Base-by-base conservation (phyloP, 2,888 invertebrate genomes). In the Chaetogeoica ovagalla region DNA sequence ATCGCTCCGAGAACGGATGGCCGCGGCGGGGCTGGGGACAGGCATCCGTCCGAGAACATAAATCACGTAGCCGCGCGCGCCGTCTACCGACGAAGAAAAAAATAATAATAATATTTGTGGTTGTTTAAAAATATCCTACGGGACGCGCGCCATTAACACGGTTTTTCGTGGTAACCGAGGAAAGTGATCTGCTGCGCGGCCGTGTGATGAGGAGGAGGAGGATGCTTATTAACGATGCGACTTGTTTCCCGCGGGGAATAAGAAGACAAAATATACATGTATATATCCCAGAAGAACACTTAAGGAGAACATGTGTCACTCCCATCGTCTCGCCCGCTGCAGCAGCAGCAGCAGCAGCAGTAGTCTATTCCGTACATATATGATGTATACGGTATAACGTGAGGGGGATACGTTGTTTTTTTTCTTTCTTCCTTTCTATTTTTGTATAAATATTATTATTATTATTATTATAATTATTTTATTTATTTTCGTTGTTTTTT, bases 141-240 rank as follows among this genome's bases (percentile, higher is more conserved):
- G 57, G 71, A 79, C 79, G 79, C 79, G 79, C 79, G 30, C 30
- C 79, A 79, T 79, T 79, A 79, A 79, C 79, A 71, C 79, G 79
- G 70, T 79, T 79, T 65, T 57, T 62, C 37, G 23, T 37, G 77
- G 66, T 37, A n/a, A n/a, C 52, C 57, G 65, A 2, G 75, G 37
- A 30, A 30, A 30, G 30, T 30, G 30, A 30, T 2, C 30, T 1
- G 30, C 30, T 4, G 30, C 30, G 30, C 4, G 30, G 30, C 30
- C 2, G 30, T 30, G 30, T n/a, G 30, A 30, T 30, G 30, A 30
- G 30, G 30, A 30, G 30, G 4, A n/a, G 4, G 30, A 30, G 43
- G 30, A 60, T 43, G 21, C 52, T 71, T 65, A 65, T 79, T 79
- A 79, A 79, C 79, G 79, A 79, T 23, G 79, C 62, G 70, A 79